Conservation (phyloP, 2,888 invertebrate genomes). For the Mythimna vitellina region DNA sequence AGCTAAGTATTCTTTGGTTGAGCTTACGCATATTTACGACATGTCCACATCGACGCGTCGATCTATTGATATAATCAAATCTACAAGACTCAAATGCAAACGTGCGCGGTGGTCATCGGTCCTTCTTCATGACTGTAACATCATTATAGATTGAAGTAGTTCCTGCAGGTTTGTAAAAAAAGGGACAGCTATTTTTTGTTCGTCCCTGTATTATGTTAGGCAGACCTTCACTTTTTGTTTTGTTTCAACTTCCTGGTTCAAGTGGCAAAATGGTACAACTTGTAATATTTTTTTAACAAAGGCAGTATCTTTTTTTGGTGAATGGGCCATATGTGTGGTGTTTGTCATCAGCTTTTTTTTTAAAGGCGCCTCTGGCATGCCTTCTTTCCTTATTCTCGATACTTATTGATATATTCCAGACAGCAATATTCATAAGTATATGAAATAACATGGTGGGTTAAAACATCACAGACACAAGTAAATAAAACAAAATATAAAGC, state of each 20-base stretch:
- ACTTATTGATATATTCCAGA: neutral
- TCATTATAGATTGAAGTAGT: neutral
- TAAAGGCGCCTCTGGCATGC: neutral
- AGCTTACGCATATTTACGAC: neutral
- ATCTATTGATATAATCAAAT: neutral
- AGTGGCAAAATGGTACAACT: constrained; percentile 20
- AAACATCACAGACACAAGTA: constrained; percentile 24
- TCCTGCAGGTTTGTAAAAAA: constrained; percentile 2
- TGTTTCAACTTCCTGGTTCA: constrained; percentile 24
- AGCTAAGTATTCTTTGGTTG: no score
- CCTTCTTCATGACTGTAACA: neutral
- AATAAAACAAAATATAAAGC: constrained; percentile 87
- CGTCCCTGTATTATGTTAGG: neutral
- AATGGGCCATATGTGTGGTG: neutral
- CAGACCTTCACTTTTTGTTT: constrained; percentile 19
- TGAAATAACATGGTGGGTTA: neutral
- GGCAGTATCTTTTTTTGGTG: neutral
- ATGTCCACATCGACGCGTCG: neutral
- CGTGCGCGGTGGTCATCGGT: neutral
- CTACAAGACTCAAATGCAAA: neutral
- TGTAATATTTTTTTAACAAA: neutral
- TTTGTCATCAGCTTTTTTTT: constrained; percentile 2
- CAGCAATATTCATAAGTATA: neutral
- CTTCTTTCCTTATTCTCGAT: neutral
- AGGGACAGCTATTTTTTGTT: neutral